Evolutionary conservation across 2,888 invertebrate species (phyloP).

Genomic region (Agrypnus murinus): DNA sequence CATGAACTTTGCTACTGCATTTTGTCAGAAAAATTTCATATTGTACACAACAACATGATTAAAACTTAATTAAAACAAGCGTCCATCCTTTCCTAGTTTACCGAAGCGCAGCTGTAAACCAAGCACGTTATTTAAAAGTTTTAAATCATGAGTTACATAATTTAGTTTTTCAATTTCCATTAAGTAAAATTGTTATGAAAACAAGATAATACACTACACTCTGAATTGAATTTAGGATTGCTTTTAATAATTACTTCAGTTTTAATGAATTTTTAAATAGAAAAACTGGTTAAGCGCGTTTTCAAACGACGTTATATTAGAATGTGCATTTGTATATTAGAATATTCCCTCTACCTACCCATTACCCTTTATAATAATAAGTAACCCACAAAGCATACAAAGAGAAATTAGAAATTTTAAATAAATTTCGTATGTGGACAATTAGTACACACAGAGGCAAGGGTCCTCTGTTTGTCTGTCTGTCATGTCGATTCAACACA

Average conservation of each 20-base stretch:
- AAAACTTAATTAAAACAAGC: conserved; percentile 29
- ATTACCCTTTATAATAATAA: too few relatives aligned
- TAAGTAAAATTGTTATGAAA: not conserved
- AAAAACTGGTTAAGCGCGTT: too few relatives aligned
- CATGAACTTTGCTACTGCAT: conserved; percentile 16
- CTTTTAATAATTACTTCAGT: not conserved
- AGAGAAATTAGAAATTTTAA: too few relatives aligned
- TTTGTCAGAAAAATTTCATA: conserved; percentile 31
- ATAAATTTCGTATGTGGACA: too few relatives aligned
- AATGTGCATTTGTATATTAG: too few relatives aligned
- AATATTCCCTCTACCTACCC: too few relatives aligned
- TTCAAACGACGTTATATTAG: too few relatives aligned
- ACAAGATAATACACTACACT: not conserved
- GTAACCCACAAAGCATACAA: too few relatives aligned
- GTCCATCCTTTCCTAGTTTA: conserved; percentile 10
- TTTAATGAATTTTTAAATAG: not conserved
- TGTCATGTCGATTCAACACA: too few relatives aligned
- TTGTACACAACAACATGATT: conserved; percentile 19
- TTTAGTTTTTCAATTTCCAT: conserved; percentile 28
- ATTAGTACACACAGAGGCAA: too few relatives aligned
- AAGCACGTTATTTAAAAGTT: conserved; percentile 21
- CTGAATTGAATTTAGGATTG: not conserved
- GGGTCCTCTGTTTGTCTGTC: too few relatives aligned
- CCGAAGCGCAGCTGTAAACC: conserved; percentile 7
- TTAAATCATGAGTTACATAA: conserved; percentile 19